phyloP scores from a whole-genome alignment of 2,797 vertebrate species.

The Hybognathus amarus region DNA sequence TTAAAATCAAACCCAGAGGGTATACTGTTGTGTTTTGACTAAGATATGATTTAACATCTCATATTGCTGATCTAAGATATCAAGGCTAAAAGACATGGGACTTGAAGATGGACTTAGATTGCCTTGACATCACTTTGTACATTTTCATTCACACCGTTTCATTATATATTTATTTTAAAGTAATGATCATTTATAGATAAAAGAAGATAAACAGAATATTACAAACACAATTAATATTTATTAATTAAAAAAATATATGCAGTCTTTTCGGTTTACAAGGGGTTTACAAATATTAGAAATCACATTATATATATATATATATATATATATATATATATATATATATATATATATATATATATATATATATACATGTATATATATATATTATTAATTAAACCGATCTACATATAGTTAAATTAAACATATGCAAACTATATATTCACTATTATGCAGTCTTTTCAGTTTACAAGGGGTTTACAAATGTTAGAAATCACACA shows the following conservation, averaged over 20 bases:
- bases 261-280: too few species aligned
- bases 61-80: not conserved
- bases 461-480: too few species aligned
- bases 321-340: too few species aligned
- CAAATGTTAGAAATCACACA: not conserved
- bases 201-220: not conserved
- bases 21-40: not conserved
- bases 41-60: not conserved
- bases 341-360: too few species aligned
- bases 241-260: too few species aligned
- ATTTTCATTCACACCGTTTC: not conserved
- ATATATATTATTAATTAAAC: too few species aligned
- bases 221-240: not conserved
- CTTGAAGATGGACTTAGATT: not conserved
- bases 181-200: not conserved
- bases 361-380: too few species aligned
- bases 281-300: not conserved
- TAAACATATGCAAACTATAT: too few species aligned
- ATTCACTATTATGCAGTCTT: too few species aligned
- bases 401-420: too few species aligned
- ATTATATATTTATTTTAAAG: not conserved
- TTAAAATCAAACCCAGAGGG: slow-evolving; percentile 4
- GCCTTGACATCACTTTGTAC: not conserved
- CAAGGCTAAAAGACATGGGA: not conserved
- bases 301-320: not conserved